Conservation (phyloP, 2,888 invertebrate genomes). For the Pollenia angustigena region DNA sequence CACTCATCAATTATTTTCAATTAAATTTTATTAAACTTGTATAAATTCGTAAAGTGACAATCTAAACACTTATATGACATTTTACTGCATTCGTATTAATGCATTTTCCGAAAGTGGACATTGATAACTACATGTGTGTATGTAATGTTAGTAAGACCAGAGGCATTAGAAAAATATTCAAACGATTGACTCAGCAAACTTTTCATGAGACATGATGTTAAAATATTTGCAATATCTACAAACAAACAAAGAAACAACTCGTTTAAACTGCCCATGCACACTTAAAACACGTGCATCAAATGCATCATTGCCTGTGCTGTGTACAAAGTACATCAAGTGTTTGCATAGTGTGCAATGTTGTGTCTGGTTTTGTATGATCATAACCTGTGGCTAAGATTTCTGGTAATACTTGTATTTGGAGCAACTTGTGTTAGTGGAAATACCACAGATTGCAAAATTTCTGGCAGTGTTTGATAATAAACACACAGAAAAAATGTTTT, state of each 20-base stretch:
- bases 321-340: not conserved
- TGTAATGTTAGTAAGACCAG: not conserved
- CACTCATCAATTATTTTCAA: not conserved
- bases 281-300: constrained; percentile 19
- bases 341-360: not conserved
- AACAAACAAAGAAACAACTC: constrained; percentile 35
- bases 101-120: not conserved
- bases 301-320: constrained; percentile 1
- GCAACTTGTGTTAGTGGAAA: not conserved
- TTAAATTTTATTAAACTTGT: constrained; percentile 26
- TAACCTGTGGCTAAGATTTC: constrained; percentile 27
- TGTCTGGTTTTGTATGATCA: constrained; percentile 11
- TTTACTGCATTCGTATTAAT: constrained; percentile 24
- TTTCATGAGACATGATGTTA: constrained; percentile 56
- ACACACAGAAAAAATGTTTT: constrained; percentile 7
- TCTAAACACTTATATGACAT: constrained; percentile 34
- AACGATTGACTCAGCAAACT: constrained; percentile 63
- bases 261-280: constrained; percentile 22
- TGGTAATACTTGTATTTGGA: not conserved
- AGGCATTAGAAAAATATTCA: constrained; percentile 54
- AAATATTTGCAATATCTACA: constrained; percentile 46
- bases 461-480: constrained; percentile 29
- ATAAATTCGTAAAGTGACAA: constrained; percentile 7
- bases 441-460: not conserved
- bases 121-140: constrained; percentile 8